A percentile compares a stretch with the other conserved stretches of the same genome.
These are phyloP conservation scores for Nymphalis c-album DNA, from an alignment of 2,888 invertebrate species.

Conservation along the genomic window DNA sequence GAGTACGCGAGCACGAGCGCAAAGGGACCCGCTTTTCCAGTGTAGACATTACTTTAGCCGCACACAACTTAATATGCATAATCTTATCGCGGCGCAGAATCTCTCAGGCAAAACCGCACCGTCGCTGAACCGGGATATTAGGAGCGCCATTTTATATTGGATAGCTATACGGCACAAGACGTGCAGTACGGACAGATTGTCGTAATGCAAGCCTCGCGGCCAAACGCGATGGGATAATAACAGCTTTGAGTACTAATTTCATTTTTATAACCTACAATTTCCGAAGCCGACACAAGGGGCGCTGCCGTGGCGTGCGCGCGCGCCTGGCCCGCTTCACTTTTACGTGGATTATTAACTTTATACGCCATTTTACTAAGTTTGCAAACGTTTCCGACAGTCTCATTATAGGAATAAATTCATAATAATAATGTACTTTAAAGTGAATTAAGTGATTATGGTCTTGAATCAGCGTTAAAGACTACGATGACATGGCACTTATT, in stretches of 20 bases:
- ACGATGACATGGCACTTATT: slow-evolving; percentile 72
- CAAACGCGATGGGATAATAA: slow-evolving; percentile 82
- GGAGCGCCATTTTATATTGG: slow-evolving; percentile 82
- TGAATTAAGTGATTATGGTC: slow-evolving; percentile 79
- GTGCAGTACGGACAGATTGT: slow-evolving; percentile 82
- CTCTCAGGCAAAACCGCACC: slow-evolving; percentile 73
- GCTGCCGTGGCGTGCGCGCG: slow-evolving; percentile 79
- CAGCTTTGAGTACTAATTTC: slow-evolving; percentile 81
- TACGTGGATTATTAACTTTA: slow-evolving; percentile 80
- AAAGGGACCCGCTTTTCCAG: slow-evolving; percentile 61
- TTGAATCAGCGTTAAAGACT: slow-evolving; percentile 71
- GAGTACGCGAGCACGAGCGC: slow-evolving; percentile 56
- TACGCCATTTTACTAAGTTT: slow-evolving; percentile 80
- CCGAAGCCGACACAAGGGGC: slow-evolving; percentile 81
- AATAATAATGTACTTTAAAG: slow-evolving; percentile 74
- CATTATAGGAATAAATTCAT: slow-evolving; percentile 77
- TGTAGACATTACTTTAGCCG: slow-evolving; percentile 78
- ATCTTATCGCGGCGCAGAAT: slow-evolving; percentile 80
- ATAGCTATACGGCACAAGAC: slow-evolving; percentile 81
- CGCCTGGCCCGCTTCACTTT: slow-evolving; percentile 69
- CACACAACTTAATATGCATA: slow-evolving; percentile 81
- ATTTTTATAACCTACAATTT: slow-evolving; percentile 82
- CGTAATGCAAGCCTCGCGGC: slow-evolving; percentile 81
- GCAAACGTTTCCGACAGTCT: slow-evolving; percentile 75
- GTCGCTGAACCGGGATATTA: slow-evolving; percentile 79